These are phyloP conservation scores for Drosophila sturtevanti DNA, from an alignment of 1,140 invertebrate species.

Conservation along the genomic window DNA sequence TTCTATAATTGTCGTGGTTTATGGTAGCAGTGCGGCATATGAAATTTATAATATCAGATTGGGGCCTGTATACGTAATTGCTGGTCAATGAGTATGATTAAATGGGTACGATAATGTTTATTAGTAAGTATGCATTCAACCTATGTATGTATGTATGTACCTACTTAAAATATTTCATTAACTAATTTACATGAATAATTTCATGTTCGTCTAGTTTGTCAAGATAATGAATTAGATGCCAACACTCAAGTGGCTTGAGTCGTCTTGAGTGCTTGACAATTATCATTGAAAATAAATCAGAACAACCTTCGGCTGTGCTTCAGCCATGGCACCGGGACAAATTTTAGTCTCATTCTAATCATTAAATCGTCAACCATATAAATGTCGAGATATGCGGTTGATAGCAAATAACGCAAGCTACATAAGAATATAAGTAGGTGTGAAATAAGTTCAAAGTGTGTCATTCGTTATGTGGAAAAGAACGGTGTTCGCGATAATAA, in stretches of 20 bases:
- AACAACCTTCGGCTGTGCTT: background rate
- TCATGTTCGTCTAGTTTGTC: background rate
- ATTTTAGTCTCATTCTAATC: background rate
- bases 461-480: constrained; percentile 54
- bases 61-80: background rate
- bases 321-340: background rate
- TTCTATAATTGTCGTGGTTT: constrained; percentile 1
- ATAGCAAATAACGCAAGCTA: background rate
- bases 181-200: constrained; percentile 8
- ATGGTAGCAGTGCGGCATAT: background rate
- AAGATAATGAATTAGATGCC: background rate
- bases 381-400: constrained; percentile 4
- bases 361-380: background rate
- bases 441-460: background rate
- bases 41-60: background rate
- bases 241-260: background rate
- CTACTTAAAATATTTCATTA: background rate
- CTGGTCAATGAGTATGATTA: background rate
- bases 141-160: background rate
- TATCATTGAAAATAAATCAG: constrained; percentile 3
- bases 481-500: constrained; percentile 34
- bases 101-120: background rate
- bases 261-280: background rate
- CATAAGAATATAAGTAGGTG: constrained; percentile 44
- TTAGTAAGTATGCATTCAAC: background rate